phyloP scores from a whole-genome alignment of 2,888 invertebrate genomes.

The Dusona sp. region DNA sequence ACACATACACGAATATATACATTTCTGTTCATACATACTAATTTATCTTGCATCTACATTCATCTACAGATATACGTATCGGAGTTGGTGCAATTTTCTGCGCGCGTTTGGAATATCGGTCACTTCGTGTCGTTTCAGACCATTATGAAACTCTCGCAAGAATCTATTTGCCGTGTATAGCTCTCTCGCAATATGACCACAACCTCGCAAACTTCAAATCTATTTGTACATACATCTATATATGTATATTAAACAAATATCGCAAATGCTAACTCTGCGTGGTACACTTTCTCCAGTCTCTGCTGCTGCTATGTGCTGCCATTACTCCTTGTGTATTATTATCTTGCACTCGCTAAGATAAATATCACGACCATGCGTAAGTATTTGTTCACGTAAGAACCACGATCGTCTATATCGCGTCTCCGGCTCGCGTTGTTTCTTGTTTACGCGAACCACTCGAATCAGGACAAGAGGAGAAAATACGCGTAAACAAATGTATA shows the following conservation, averaged over 20 bases:
- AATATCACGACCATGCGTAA: constrained; percentile 21
- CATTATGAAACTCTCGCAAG: constrained; percentile 82
- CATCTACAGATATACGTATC: constrained; percentile 67
- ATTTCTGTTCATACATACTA: not conserved
- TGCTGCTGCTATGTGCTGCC: constrained; percentile 18
- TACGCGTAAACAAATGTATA: constrained; percentile 7
- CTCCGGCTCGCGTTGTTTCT: constrained; percentile 24
- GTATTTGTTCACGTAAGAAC: constrained; percentile 15
- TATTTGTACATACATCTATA: not conserved
- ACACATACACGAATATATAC: constrained; percentile 1
- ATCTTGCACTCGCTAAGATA: constrained; percentile 28
- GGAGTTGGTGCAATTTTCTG: constrained; percentile 78
- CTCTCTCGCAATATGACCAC: constrained; percentile 36
- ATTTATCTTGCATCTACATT: not conserved
- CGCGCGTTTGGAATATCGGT: constrained; percentile 80
- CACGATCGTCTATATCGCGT: constrained; percentile 1
- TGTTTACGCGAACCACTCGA: constrained; percentile 33
- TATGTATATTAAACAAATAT: constrained; percentile 24
- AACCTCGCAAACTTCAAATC: constrained; percentile 46
- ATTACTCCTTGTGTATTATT: constrained; percentile 41
- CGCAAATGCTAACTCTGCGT: constrained; percentile 64
- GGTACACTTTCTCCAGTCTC: constrained; percentile 79
- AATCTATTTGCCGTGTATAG: constrained; percentile 75
- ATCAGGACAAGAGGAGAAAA: constrained; percentile 33
- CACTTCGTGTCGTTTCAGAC: constrained; percentile 73